Conservation (phyloP, 1,140 invertebrate species). For the Frieseomelitta varia region DNA sequence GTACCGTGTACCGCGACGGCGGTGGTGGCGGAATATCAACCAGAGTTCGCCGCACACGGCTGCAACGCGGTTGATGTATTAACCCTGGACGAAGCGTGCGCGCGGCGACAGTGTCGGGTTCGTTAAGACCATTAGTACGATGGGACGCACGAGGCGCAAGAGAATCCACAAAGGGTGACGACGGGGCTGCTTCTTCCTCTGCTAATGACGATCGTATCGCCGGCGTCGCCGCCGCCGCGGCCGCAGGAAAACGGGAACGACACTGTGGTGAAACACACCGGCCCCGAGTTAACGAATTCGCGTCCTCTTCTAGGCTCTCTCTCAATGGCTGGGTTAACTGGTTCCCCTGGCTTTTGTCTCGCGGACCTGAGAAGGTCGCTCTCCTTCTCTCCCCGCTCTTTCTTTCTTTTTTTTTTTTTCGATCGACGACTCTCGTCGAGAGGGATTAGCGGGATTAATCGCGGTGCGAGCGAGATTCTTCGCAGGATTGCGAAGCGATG, state of each 20-base stretch:
- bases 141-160: conserved; percentile 49
- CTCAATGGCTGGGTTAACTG: conserved; percentile 8
- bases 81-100: conserved; percentile 19
- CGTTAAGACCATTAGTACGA: conserved; percentile 54
- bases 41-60: background rate
- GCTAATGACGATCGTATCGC: conserved; percentile 53
- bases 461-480: background rate
- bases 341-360: background rate
- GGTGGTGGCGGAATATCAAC: conserved; percentile 26
- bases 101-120: conserved; percentile 36
- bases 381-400: background rate
- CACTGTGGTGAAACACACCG: conserved; percentile 31
- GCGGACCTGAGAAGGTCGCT: background rate
- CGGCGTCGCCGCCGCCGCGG: background rate
- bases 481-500: too few relatives aligned
- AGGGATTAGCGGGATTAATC: background rate
- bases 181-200: conserved; percentile 50
- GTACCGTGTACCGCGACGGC: too few relatives aligned
- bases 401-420: too few relatives aligned
- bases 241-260: conserved; percentile 42
- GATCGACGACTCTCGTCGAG: background rate
- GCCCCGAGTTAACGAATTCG: conserved; percentile 28
- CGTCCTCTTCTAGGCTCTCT: background rate
- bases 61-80: conserved; percentile 39
- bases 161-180: conserved; percentile 53